Conservation (phyloP, 2,113 vertebrate genomes). For the Sinocyclocheilus grahami region DNA sequence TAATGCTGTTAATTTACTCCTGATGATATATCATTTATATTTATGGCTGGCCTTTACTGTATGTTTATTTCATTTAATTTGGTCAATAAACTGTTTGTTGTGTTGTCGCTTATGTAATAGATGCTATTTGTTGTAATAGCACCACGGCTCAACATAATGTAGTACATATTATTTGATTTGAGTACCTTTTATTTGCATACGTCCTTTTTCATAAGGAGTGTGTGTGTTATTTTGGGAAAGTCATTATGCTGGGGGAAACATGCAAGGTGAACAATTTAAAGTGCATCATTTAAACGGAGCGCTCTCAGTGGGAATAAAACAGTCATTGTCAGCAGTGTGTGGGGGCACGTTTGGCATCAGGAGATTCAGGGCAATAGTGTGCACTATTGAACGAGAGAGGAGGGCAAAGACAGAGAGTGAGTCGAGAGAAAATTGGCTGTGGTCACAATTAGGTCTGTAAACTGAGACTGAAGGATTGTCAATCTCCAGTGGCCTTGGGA, state of each 20-base stretch:
- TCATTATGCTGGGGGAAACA: background rate
- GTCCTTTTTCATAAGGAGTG: background rate
- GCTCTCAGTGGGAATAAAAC: conserved; percentile 10
- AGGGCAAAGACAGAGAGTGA: conserved; percentile 64
- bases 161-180: background rate
- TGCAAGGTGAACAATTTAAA: conserved; percentile 27
- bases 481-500: conserved; percentile 33
- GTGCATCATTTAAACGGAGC: conserved; percentile 33
- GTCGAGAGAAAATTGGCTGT: conserved; percentile 27
- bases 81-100: background rate
- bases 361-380: conserved; percentile 20
- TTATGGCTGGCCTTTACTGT: too few relatives aligned
- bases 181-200: background rate
- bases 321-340: conserved; percentile 40
- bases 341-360: conserved; percentile 23
- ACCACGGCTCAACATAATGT: background rate
- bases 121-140: background rate
- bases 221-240: background rate
- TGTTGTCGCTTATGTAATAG: background rate
- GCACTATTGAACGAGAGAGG: conserved; percentile 60
- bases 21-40: too few relatives aligned
- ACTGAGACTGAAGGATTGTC: conserved; percentile 12
- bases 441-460: conserved; percentile 39
- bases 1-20: too few relatives aligned
- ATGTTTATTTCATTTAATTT: too few relatives aligned